A percentile compares a stretch with the other conserved stretches of the same genome.
These are phyloP conservation scores for Pao palembangensis DNA, from an alignment of 2,113 vertebrate genomes.

Conservation along the genomic window DNA sequence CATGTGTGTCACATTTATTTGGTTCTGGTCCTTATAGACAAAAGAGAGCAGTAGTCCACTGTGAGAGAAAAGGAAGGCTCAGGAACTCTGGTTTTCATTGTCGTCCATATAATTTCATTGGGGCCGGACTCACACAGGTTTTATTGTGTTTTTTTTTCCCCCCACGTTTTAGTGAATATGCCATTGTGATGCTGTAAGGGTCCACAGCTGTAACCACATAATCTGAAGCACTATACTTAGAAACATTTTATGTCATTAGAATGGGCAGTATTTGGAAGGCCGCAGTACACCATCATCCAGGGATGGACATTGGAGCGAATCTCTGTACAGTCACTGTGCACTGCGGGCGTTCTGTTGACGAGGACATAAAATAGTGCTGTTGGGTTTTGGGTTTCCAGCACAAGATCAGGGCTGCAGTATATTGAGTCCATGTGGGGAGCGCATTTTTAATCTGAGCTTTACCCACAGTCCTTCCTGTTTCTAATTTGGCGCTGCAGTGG, in stretches of 20 bases:
- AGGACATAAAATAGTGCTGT: slow-evolving; percentile 76
- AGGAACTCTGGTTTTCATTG: slow-evolving; percentile 21
- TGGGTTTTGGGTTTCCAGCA: slow-evolving; percentile 77
- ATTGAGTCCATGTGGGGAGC: slow-evolving; percentile 81
- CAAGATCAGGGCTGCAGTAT: slow-evolving; percentile 75
- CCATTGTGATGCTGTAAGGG: slow-evolving; percentile 6
- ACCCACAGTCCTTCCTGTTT: slow-evolving; percentile 82
- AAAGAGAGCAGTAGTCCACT: slow-evolving; percentile 28
- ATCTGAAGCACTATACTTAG: slow-evolving; percentile 31
- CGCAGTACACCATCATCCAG: slow-evolving; percentile 70
- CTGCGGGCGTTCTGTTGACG: slow-evolving; percentile 75
- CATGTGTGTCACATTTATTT: slow-evolving; percentile 34
- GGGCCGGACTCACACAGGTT: not conserved
- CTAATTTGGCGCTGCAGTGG: slow-evolving; percentile 80
- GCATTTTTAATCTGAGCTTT: slow-evolving; percentile 80
- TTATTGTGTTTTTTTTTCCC: too few species aligned
- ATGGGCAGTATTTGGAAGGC: slow-evolving; percentile 48
- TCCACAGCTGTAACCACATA: slow-evolving; percentile 6
- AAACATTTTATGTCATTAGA: slow-evolving; percentile 46
- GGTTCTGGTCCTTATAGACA: slow-evolving; percentile 53
- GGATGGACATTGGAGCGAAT: slow-evolving; percentile 64
- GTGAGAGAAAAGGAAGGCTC: slow-evolving; percentile 38
- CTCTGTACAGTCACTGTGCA: slow-evolving; percentile 68
- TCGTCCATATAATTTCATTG: slow-evolving; percentile 12
- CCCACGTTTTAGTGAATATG: not conserved